Conservation (phyloP, 2,113 vertebrate genomes). For the Ia io region DNA sequence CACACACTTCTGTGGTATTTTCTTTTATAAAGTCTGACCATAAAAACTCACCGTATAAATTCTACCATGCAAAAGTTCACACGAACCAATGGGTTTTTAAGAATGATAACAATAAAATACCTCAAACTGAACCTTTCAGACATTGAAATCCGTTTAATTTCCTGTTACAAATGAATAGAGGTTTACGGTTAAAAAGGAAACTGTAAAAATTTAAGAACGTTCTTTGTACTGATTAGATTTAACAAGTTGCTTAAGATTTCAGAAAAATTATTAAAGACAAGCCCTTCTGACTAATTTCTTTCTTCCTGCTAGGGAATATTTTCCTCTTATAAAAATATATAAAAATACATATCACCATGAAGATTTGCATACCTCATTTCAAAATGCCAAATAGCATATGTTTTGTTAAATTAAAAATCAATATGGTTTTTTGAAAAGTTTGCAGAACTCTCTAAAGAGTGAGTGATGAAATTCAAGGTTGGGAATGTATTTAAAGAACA, state of each 20-base stretch:
- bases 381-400: neutral
- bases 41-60: conserved; percentile 22
- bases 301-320: neutral
- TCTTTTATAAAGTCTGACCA: conserved; percentile 5
- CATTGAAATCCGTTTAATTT: conserved; percentile 19
- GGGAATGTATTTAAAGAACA: neutral
- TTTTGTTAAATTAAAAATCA: neutral
- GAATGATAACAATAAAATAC: conserved; percentile 41
- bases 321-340: neutral
- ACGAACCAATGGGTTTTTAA: neutral
- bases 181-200: neutral
- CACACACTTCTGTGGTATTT: conserved; percentile 23
- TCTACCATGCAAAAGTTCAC: neutral
- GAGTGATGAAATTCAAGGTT: neutral
- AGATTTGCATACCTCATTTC: neutral
- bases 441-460: neutral
- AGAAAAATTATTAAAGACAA: neutral
- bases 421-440: neutral
- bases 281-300: neutral
- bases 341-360: neutral
- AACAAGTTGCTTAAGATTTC: neutral
- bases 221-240: neutral
- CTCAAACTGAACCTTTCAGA: neutral
- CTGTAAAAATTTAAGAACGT: neutral
- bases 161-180: neutral